These are phyloP conservation scores for Pterostichus niger DNA, from an alignment of 2,888 invertebrate species.

Conservation along the genomic window DNA sequence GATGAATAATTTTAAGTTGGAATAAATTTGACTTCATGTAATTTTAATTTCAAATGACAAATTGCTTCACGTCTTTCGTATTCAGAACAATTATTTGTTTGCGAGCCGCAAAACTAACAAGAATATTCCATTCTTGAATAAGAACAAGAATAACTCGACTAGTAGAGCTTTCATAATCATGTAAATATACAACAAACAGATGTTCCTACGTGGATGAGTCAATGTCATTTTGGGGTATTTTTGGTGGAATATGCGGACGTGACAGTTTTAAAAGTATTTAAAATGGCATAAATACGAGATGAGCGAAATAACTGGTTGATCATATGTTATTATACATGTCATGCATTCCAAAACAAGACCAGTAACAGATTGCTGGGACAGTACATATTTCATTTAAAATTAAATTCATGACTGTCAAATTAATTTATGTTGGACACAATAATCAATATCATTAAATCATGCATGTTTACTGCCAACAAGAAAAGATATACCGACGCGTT, in stretches of 20 bases:
- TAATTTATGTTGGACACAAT: constrained; percentile 44
- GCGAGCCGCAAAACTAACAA: constrained; percentile 11
- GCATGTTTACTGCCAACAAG: neutral
- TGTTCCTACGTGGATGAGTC: too few relatives aligned
- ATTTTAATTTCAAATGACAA: constrained; percentile 50
- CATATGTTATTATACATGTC: constrained; percentile 47
- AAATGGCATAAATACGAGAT: constrained; percentile 28
- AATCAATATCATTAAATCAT: constrained; percentile 44
- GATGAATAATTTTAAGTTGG: constrained; percentile 51
- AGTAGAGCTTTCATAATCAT: too few relatives aligned
- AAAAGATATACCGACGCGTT: neutral
- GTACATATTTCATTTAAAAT: constrained; percentile 52
- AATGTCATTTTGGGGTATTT: neutral
- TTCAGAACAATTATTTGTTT: constrained; percentile 41
- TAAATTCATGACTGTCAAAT: constrained; percentile 52
- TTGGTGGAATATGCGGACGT: constrained; percentile 4
- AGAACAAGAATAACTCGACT: too few relatives aligned
- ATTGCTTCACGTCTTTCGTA: constrained; percentile 30
- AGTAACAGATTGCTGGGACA: constrained; percentile 41
- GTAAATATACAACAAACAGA: too few relatives aligned
- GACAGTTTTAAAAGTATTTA: constrained; percentile 8
- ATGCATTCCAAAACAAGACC: constrained; percentile 37
- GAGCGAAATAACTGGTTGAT: constrained; percentile 18
- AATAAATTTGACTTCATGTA: constrained; percentile 54
- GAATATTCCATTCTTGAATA: too few relatives aligned